A percentile compares a stretch with the other conserved stretches of the same genome.
Evolutionary conservation across 2,113 vertebrate species (phyloP).

Genomic region (Chelonoidis abingdonii): DNA sequence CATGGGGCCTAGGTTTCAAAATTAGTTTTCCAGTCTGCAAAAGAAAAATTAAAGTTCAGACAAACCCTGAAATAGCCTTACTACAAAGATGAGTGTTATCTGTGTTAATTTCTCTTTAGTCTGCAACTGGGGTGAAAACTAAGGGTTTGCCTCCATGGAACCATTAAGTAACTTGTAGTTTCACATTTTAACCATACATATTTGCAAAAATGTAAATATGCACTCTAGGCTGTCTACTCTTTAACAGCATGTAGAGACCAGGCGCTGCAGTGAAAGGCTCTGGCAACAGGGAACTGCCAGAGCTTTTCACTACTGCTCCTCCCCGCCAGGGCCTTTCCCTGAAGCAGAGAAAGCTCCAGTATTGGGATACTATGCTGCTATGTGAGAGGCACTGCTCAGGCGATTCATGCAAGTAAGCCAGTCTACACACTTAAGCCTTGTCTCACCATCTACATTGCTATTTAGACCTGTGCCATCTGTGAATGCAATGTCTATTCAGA

Average conservation of each 20-base stretch:
- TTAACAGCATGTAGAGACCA: background rate
- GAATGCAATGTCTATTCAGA: background rate
- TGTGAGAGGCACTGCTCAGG: background rate
- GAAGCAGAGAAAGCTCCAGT: background rate
- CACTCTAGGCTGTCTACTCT: background rate
- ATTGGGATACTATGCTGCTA: background rate
- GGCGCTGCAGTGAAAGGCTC: no score
- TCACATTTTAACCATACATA: background rate
- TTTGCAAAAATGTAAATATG: background rate
- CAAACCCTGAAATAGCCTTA: background rate
- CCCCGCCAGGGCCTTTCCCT: background rate
- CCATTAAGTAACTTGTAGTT: background rate
- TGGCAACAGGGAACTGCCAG: background rate
- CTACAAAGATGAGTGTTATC: background rate
- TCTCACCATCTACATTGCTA: background rate
- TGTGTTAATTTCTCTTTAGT: background rate
- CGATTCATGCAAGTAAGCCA: background rate
- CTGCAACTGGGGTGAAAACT: background rate
- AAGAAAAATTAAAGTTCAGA: slow-evolving; percentile 7
- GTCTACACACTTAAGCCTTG: background rate
- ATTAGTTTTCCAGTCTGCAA: slow-evolving; percentile 97
- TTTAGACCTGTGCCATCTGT: background rate
- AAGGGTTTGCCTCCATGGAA: background rate
- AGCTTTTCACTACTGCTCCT: background rate
- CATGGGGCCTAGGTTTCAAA: slow-evolving; percentile 95